A percentile compares a stretch with the other conserved stretches of the same genome.
These are phyloP conservation scores for Coturnix japonica DNA, from an alignment of 2,113 vertebrate species.

Conservation along the genomic window DNA sequence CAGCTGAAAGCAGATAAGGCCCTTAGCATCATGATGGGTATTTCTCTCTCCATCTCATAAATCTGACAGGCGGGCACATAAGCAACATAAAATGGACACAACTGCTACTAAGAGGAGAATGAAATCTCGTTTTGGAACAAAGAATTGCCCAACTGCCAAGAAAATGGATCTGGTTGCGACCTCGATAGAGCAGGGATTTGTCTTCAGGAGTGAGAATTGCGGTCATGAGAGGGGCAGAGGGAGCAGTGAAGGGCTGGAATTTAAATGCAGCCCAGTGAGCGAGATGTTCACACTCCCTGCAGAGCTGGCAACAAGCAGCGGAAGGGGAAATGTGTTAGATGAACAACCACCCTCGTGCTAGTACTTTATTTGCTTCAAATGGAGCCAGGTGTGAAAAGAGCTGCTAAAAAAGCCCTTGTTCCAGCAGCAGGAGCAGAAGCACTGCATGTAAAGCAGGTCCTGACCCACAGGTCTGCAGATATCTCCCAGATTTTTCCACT, in stretches of 20 bases:
- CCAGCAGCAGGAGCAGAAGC: neutral
- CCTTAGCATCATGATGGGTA: neutral
- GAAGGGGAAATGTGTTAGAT: neutral
- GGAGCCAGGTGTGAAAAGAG: slow-evolving; percentile 50
- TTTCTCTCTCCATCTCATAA: neutral
- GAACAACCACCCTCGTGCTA: slow-evolving; percentile 32
- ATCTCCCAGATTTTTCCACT: neutral
- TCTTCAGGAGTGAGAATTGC: neutral
- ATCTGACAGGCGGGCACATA: neutral
- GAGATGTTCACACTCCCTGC: slow-evolving; percentile 7
- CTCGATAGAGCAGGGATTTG: neutral
- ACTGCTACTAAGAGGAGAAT: neutral
- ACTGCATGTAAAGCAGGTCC: neutral
- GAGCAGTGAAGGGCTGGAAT: neutral
- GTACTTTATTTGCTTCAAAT: slow-evolving; percentile 54
- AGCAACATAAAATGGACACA: neutral
- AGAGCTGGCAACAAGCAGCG: slow-evolving; percentile 1
- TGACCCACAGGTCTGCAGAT: neutral
- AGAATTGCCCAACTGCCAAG: neutral
- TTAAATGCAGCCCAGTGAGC: neutral
- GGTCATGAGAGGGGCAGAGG: neutral
- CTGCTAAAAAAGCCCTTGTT: slow-evolving; percentile 45
- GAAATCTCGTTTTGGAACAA: neutral
- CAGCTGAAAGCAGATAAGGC: neutral
- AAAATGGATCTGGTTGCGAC: neutral